Base-by-base conservation (phyloP, 2,113 vertebrate genomes). In the Malurus cyaneus region DNA sequence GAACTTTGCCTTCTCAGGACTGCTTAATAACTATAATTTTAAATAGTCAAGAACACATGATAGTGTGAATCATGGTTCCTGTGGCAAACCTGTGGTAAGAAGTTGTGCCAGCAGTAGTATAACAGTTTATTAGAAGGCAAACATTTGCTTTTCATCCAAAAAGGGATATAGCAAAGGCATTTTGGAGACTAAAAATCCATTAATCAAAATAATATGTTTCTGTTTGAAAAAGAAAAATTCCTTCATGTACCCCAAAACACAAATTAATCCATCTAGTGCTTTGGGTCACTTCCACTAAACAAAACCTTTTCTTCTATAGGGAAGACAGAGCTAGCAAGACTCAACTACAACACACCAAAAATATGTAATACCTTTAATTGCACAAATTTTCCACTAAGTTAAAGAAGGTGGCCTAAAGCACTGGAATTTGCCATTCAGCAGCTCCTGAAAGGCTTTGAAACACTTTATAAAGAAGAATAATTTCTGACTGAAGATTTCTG, bases 41-140 rank as follows among this genome's bases (percentile, higher is more conserved):
- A 88, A 92, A 61, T 78, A 93, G 77, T 66, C 39, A 67, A 83
- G 73, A 92, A 86, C 88, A 80, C 77, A 86, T 81, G 90, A 92
- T 74, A 84, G 53, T 74, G 83, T 96, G 95, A 97, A 96, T 97
- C 96, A 97, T 65, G 86, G 86, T 88, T 96, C 92, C 92, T 94
- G 90, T 97, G 95, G 92, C 80, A 95, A 96, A 90, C 66, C 53
- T 96, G 92, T 84, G 93, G 95, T 92, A 88, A 93, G 61, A 79
- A 81, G 31, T 57, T 80, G n/a, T 92, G 69, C 88, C 88, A 95
- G 76, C 53, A 78, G n/a, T 57, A 95, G 20, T 92, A 31, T 72
- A 95, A 61, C 76, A 86, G 80, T 85, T 94, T 96, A 90, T 96
- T 96, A 96, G 92, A 90, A 94, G 53, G 60, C 72, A 34, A 96